Conservation (phyloP, 2,113 vertebrate species). For the Camelus dromedarius region DNA sequence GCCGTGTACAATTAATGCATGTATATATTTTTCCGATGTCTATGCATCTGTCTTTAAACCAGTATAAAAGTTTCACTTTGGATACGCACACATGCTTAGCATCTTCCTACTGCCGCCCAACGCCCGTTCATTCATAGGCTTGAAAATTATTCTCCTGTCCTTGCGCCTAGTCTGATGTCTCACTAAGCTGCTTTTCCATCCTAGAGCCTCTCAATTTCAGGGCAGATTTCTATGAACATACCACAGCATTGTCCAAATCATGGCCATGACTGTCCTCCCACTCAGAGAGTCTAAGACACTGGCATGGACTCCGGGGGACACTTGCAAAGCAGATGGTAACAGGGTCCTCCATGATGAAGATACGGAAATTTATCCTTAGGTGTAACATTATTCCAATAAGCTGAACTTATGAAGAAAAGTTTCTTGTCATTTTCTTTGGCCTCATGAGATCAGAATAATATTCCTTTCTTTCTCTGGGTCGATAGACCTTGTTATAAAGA, state of each 20-base stretch:
- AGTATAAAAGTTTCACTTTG: background rate
- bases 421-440: background rate
- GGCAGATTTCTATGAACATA: too few relatives aligned
- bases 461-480: background rate
- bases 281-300: background rate
- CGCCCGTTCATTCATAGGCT: fast-evolving
- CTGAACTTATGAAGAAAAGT: background rate
- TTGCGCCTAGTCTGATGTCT: background rate
- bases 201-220: fast-evolving
- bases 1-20: background rate
- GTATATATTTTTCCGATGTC: background rate
- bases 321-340: background rate
- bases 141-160: background rate
- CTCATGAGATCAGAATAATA: background rate
- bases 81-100: fast-evolving
- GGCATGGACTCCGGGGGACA: fast-evolving
- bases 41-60: too few relatives aligned
- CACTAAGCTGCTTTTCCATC: background rate
- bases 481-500: fast-evolving
- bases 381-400: too few relatives aligned
- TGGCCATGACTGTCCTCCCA: background rate
- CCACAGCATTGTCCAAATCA: background rate
- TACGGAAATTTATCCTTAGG: background rate
- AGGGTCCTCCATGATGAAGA: background rate
- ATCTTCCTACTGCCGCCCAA: too few relatives aligned